Evolutionary conservation across 2,888 invertebrate genomes (phyloP).

Genomic region (Diaphora mendica): DNA sequence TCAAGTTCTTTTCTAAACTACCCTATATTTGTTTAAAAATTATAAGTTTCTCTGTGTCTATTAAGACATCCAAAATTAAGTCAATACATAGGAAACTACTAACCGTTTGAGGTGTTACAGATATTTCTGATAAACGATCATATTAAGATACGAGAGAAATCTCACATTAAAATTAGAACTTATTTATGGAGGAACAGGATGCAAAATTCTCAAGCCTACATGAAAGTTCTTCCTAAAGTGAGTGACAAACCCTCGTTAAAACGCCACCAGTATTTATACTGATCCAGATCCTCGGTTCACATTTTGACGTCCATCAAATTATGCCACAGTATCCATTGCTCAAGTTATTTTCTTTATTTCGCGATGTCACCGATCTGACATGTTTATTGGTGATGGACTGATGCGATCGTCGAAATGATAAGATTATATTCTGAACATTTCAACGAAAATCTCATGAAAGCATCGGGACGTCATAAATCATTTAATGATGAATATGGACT

Average conservation of each 20-base stretch:
- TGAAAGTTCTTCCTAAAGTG: neutral
- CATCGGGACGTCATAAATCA: conserved; percentile 48
- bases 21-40: too few relatives aligned
- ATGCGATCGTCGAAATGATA: conserved; percentile 71
- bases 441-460: conserved; percentile 55
- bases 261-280: conserved; percentile 25
- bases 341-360: conserved; percentile 73
- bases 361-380: conserved; percentile 70
- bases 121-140: neutral
- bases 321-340: conserved; percentile 75
- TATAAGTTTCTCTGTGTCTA: too few relatives aligned
- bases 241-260: neutral
- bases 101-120: neutral
- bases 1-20: too few relatives aligned
- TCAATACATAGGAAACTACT: too few relatives aligned
- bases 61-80: neutral
- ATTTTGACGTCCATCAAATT: conserved; percentile 80
- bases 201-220: neutral
- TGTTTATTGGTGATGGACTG: conserved; percentile 78
- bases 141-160: neutral
- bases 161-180: neutral
- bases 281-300: conserved; percentile 32
- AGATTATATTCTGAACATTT: conserved; percentile 70
- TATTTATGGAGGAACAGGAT: neutral
- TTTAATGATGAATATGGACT: conserved; percentile 40